phyloP scores from a whole-genome alignment of 1,140 invertebrate species.

The Meloidogyne floridensis region DNA sequence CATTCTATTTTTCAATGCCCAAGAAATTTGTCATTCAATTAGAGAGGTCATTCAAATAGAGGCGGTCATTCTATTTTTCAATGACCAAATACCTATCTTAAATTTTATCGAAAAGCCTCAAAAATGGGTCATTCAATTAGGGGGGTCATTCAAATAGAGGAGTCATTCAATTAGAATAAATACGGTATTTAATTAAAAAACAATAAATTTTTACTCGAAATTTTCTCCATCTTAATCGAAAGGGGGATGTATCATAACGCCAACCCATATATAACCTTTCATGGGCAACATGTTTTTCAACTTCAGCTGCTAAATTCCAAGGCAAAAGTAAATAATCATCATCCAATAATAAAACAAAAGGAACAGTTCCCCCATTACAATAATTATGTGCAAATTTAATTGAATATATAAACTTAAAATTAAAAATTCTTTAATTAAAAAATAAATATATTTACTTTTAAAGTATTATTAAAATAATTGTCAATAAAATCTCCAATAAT shows the following conservation, averaged over 20 bases:
- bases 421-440: constrained; percentile 13
- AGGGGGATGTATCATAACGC: constrained; percentile 58
- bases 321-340: constrained; percentile 58
- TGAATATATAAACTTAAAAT: constrained; percentile 45
- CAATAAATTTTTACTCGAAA: constrained; percentile 44
- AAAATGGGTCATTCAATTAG: too few species aligned
- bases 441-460: constrained; percentile 38
- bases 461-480: constrained; percentile 58
- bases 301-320: constrained; percentile 48
- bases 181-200: neutral
- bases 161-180: too few species aligned
- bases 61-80: too few species aligned
- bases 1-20: too few species aligned
- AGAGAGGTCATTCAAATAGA: too few species aligned
- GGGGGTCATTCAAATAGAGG: too few species aligned
- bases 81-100: too few species aligned
- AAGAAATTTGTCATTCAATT: too few species aligned
- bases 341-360: constrained; percentile 55
- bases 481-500: constrained; percentile 56
- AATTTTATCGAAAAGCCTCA: neutral
- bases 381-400: constrained; percentile 47
- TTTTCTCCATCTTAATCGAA: constrained; percentile 52
- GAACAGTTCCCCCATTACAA: constrained; percentile 41
- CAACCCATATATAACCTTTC: constrained; percentile 55
- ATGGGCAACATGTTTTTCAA: constrained; percentile 28